Evolutionary conservation across 2,113 vertebrate genomes (phyloP).

Genomic region (Hydropotes inermis): DNA sequence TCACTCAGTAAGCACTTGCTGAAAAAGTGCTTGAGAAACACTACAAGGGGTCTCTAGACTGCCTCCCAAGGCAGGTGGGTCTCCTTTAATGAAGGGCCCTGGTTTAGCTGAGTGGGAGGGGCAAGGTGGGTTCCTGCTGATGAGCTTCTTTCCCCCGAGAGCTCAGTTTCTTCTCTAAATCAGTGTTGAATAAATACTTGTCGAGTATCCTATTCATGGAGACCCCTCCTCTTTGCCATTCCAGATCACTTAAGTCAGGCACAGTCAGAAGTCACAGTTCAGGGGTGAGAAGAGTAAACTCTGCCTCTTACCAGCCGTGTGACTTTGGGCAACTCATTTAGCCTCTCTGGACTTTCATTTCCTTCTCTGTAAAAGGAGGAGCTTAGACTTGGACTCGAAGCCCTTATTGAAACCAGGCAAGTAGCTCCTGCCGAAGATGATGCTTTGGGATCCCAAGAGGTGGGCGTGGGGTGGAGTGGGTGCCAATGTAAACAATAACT

Average conservation of each 20-base stretch:
- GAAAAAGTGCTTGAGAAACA: neutral
- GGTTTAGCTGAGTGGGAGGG: neutral
- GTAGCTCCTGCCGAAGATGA: neutral
- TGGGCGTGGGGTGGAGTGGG: rapidly evolving
- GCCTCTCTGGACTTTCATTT: neutral
- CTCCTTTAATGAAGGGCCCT: neutral
- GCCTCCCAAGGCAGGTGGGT: neutral
- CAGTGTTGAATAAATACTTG: neutral
- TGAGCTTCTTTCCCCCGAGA: neutral
- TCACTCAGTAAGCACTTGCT: neutral
- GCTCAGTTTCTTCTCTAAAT: neutral
- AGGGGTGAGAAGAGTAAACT: neutral
- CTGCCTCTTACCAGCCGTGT: neutral
- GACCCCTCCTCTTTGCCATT: neutral
- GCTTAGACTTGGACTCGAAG: neutral
- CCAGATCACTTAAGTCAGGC: neutral
- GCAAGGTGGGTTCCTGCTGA: neutral
- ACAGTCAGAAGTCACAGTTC: neutral
- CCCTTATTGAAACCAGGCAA: neutral
- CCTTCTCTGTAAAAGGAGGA: neutral
- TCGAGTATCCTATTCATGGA: neutral
- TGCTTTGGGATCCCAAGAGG: neutral
- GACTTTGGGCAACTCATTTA: neutral
- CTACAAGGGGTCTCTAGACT: neutral
- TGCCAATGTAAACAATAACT: neutral